Conservation (phyloP, 2,797 vertebrate species). For the Xenops minutus region DNA sequence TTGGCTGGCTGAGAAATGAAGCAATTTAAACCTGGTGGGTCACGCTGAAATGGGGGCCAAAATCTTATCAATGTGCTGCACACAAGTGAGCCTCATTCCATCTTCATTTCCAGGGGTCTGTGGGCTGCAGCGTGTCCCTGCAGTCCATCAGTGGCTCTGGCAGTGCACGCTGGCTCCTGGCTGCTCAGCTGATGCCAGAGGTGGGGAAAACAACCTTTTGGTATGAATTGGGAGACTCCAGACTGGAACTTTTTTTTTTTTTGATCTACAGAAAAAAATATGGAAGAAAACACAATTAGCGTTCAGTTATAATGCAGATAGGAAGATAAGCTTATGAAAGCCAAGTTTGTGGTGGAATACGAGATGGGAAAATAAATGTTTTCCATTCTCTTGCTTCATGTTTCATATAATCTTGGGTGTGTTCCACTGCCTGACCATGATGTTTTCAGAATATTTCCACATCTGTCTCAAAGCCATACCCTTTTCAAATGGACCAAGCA, state of each 20-base stretch:
- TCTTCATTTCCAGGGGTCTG: constrained; percentile 8
- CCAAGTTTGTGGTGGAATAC: constrained; percentile 4
- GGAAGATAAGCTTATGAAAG: constrained; percentile 54
- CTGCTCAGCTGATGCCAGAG: not conserved
- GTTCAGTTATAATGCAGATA: constrained; percentile 11
- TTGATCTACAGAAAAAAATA: not conserved
- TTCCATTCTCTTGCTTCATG: constrained; percentile 43
- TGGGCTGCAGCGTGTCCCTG: not conserved
- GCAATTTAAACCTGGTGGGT: constrained; percentile 58
- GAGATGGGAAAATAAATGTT: constrained; percentile 47
- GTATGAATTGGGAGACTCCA: not conserved
- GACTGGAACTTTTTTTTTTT: not conserved
- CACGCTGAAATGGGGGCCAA: constrained; percentile 37
- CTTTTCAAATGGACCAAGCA: constrained; percentile 29
- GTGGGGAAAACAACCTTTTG: not conserved
- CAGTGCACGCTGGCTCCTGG: not conserved
- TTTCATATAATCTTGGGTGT: constrained; percentile 38
- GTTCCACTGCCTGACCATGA: constrained; percentile 16
- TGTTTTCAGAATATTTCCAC: constrained; percentile 51
- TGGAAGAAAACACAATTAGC: not conserved
- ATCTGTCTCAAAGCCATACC: not conserved
- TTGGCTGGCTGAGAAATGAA: constrained; percentile 60
- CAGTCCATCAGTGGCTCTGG: not conserved
- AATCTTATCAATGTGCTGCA: constrained; percentile 11
- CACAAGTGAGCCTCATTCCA: not conserved